Conservation (phyloP, 2,113 vertebrate genomes). For the Syngnathus scovelli region DNA sequence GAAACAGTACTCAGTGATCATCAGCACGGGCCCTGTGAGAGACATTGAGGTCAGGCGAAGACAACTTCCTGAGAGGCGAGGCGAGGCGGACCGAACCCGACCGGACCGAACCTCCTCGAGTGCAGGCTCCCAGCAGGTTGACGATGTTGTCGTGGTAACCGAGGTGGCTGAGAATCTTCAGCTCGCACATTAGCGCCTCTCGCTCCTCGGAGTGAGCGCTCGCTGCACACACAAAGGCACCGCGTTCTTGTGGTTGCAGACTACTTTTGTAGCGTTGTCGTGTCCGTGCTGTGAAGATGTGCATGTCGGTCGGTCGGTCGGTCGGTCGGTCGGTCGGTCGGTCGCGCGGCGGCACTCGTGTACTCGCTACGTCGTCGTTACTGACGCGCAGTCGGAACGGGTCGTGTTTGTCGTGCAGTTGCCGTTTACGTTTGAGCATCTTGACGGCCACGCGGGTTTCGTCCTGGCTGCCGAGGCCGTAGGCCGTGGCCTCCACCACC, state of each 20-base stretch:
- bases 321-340: too few species aligned
- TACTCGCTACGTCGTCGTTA: too few species aligned
- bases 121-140: constrained; percentile 93
- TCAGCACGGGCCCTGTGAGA: constrained; percentile 82
- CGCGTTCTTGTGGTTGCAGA: too few species aligned
- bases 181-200: constrained; percentile 93
- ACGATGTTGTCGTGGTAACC: constrained; percentile 93
- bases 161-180: constrained; percentile 96
- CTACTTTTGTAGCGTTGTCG: too few species aligned
- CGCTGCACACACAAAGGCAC: constrained; percentile 61
- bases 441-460: constrained; percentile 91
- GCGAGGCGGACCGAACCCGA: background rate
- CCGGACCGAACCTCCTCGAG: constrained; percentile 72
- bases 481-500: constrained; percentile 90
- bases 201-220: constrained; percentile 86
- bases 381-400: background rate
- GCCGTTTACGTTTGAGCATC: constrained; percentile 91
- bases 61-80: too few species aligned
- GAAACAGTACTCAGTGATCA: constrained; percentile 95
- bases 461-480: constrained; percentile 79
- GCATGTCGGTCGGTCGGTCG: too few species aligned
- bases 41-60: too few species aligned
- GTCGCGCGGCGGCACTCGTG: too few species aligned
- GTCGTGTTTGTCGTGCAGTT: background rate
- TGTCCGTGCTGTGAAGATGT: too few species aligned